Percentiles rank a stretch among this genome's conserved stretches.
phyloP scores from a whole-genome alignment of 2,113 vertebrate genomes.

The Athene cunicularia region DNA sequence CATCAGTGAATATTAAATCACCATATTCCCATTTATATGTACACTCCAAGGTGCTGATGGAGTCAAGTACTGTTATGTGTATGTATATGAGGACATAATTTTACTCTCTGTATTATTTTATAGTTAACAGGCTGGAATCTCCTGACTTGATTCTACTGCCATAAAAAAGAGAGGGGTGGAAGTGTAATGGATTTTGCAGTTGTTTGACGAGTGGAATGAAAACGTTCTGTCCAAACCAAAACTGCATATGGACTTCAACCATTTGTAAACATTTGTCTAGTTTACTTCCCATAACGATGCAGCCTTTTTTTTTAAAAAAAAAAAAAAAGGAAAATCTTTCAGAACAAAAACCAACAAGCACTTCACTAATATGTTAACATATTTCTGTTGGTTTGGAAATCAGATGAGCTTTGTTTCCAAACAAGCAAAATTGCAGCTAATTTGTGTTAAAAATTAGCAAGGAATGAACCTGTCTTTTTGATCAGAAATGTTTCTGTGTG shows the following conservation, averaged over 20 bases:
- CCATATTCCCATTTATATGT: neutral
- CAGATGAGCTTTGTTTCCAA: neutral
- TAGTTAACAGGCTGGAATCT: neutral
- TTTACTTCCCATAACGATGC: neutral
- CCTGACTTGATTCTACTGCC: neutral
- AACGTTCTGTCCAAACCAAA: neutral
- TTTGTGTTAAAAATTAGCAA: neutral
- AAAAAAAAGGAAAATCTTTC: neutral
- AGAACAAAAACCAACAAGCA: neutral
- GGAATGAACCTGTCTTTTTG: neutral
- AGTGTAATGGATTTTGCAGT: neutral
- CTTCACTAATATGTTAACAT: neutral
- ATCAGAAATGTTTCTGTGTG: neutral
- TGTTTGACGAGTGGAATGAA: neutral
- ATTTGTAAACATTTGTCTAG: constrained; percentile 18
- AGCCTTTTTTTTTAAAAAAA: neutral
- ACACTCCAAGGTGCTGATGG: neutral
- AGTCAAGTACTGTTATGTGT: neutral
- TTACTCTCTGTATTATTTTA: neutral
- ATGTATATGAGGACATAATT: neutral
- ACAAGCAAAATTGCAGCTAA: neutral
- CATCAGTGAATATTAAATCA: neutral
- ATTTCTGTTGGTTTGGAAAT: neutral
- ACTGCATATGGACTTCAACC: neutral
- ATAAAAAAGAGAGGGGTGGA: neutral